Base-by-base conservation (phyloP, 1,140 invertebrate genomes). In the Paraescarpia echinospica region DNA sequence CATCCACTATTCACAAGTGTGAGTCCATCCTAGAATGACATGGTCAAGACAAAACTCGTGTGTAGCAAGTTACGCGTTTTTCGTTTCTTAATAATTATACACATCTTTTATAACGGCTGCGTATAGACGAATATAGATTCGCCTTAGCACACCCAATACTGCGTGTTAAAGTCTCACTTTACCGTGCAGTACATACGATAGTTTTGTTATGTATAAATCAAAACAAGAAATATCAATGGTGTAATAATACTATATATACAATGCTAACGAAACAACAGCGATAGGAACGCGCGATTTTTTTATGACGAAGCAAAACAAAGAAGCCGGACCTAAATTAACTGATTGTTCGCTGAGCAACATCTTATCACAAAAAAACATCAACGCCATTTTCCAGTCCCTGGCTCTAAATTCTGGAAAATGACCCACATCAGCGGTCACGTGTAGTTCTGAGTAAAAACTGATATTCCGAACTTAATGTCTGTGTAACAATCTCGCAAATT, bases 241-340 rank as follows among this genome's bases (percentile, higher is more conserved):
- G 59, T 18, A 77, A 77, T 77, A 12, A 18, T 31, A 27, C 14
- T 14, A 31, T 27, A 77, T 27, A 77, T 22, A 2, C 59, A 27
- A 77, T 4, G 59, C 59, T 27, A 8, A 31, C 59, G 59, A 8
- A 5, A 77, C 9, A 77, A 77, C 27, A 77, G 59, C 59, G 59
- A 77, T 4, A 77, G 4, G 34, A 34, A 91, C 34, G n/a, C 91
- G 31, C 31, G n/a, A 9, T 2, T 90, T 89, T 77, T 92, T 34
- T 31, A 90, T 4, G 96, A 96, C 94, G 18, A n/a, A 33, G 27
- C 91, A 93, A 33, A 94, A 92, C 91, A 91, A 89, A 48, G 89
- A 93, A 34, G 31, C n/a, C 33, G 35, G 91, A 41, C 8, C 59
- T 48, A 41, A 91, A 91, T 91, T 41, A 91, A 34, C 9, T 91